Evolutionary conservation across 2,113 vertebrate genomes (phyloP), one percentile per base, ranked within the genome.

Genomic region (Pygoscelis antarcticus): DNA sequence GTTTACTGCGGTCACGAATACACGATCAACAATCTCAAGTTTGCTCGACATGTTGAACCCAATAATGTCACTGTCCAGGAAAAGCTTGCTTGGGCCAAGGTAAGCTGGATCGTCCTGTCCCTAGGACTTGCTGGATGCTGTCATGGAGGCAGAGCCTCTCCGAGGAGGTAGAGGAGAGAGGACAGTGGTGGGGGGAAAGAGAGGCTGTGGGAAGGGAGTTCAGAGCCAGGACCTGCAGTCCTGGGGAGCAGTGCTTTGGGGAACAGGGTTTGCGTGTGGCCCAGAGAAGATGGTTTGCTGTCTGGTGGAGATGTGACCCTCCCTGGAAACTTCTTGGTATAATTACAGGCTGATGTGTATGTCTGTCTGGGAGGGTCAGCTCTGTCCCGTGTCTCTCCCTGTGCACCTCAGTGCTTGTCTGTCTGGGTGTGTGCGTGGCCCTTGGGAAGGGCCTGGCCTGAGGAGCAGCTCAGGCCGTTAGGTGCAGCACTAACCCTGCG

Each of bases 1-100:
- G 99, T 99, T 78, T 99, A 99, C 98, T 99, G 99, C 2, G 99
- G 99, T 51, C 99, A 99, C 0, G 99, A 99, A 77, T 99, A 99
- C 97, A 99, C 99, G 1, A 98, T 99, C 98, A 99, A 98, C 98
- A 99, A 99, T 64, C 98, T 99, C 90, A 99, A 99, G 95, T 99
- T 99, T 82, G 99, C 99, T 3, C 98, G 98, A 21, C 99, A 99
- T 0, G 99, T 99, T 77, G 99, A 99, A n/a, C 99, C 99, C 30
- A 76, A 95, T 40, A 99, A 99, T 8, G 42, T 98, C 3, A 95
- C 95, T 13, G 61, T 99, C 89, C 98, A 96, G 81, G 98, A 98
- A 25, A 99, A 99, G 92, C 98, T 99, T 14, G 98, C 98, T 5
- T 99, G 99, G 99, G 99, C 99, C 82, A 99, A 99, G 99, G 99